These are phyloP conservation scores for Nycticebus coucang DNA, from an alignment of 2,113 vertebrate genomes.

Conservation along the genomic window DNA sequence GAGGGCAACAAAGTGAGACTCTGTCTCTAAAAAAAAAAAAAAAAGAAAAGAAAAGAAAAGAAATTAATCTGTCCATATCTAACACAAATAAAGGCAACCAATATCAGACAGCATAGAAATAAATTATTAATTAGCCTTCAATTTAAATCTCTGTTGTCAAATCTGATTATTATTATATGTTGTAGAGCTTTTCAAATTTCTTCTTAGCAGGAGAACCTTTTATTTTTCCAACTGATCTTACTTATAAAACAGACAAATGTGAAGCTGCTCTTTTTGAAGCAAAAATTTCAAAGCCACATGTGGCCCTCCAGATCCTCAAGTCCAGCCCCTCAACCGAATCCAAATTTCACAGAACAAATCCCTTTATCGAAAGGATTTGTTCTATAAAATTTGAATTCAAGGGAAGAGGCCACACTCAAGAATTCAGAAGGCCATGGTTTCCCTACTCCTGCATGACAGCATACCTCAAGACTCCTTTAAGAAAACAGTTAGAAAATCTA, in stretches of 20 bases:
- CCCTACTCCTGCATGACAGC: background rate
- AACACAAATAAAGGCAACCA: constrained; percentile 14
- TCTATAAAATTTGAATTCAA: no score
- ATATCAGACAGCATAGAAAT: background rate
- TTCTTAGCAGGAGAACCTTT: background rate
- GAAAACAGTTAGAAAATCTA: constrained; percentile 26
- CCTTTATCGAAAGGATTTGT: no score
- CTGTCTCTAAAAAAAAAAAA: no score
- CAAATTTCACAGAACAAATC: no score
- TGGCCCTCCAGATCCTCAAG: no score
- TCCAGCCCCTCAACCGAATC: no score
- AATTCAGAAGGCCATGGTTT: no score
- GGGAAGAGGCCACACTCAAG: no score
- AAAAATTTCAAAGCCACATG: background rate
- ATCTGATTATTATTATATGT: background rate
- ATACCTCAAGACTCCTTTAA: background rate
- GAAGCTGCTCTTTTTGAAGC: constrained; percentile 28
- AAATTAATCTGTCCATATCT: background rate
- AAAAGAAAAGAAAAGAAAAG: background rate
- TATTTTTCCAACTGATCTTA: constrained; percentile 30
- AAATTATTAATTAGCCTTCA: constrained; percentile 30
- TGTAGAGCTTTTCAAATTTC: constrained; percentile 21
- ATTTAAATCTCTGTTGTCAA: constrained; percentile 22
- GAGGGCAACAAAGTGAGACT: no score
- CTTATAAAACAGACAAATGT: background rate